These are phyloP conservation scores for Platichthys flesus DNA, from an alignment of 2,113 vertebrate species.

Conservation along the genomic window DNA sequence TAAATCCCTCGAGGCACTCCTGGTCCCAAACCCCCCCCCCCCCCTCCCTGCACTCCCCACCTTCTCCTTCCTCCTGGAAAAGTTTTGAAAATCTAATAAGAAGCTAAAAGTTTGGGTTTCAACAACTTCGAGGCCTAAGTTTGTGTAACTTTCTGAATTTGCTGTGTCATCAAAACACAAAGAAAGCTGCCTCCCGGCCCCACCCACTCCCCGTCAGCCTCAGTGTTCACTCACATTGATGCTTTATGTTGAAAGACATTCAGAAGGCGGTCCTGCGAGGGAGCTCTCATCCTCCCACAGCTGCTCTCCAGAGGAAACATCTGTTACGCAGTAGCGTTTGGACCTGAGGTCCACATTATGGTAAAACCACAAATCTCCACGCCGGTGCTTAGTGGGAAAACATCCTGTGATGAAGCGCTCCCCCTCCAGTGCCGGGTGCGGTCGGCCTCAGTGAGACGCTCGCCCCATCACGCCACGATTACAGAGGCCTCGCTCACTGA, in stretches of 20 bases:
- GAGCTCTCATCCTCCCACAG: conserved; percentile 49
- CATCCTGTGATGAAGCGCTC: conserved; percentile 46
- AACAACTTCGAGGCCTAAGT: conserved; percentile 58
- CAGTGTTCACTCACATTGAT: conserved; percentile 20
- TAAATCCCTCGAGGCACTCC: conserved; percentile 54
- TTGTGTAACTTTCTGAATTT: conserved; percentile 52
- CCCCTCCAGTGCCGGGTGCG: conserved; percentile 12
- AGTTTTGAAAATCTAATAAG: conserved; percentile 64
- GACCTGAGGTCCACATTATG: conserved; percentile 42
- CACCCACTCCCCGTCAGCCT: conserved; percentile 21
- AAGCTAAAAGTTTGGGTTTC: conserved; percentile 52
- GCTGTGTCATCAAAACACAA: conserved; percentile 63
- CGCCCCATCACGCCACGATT: conserved; percentile 15
- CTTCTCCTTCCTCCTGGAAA: conserved; percentile 46
- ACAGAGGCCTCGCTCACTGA: conserved; percentile 24
- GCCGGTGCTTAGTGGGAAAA: conserved; percentile 41
- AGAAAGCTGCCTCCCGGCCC: conserved; percentile 29
- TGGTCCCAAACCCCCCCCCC: conserved; percentile 7
- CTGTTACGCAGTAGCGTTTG: conserved; percentile 38
- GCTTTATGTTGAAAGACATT: conserved; percentile 48
- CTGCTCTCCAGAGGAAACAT: conserved; percentile 70
- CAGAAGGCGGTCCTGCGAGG: conserved; percentile 27
- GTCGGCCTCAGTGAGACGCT: conserved; percentile 35
- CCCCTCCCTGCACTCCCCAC: conserved; percentile 5
- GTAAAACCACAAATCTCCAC: conserved; percentile 51